Evolutionary conservation across 2,113 vertebrate genomes (phyloP).

Genomic region (Philantomba maxwellii): DNA sequence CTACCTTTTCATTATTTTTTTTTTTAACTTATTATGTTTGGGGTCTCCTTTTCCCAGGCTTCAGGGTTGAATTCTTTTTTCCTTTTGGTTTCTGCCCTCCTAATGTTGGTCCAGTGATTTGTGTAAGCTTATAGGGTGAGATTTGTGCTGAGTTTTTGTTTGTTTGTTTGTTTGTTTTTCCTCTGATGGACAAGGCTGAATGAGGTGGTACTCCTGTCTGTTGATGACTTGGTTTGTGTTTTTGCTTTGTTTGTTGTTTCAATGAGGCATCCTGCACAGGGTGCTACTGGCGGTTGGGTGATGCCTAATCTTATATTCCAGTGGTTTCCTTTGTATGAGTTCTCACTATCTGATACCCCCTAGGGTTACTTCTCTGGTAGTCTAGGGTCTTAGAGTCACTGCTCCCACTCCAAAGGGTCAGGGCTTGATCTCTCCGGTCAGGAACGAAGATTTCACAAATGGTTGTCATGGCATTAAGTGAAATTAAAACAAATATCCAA

Average conservation of each 20-base stretch:
- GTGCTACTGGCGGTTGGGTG: neutral
- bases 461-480: neutral
- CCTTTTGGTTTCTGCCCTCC: neutral
- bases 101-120: neutral
- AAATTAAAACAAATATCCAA: neutral
- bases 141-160: neutral
- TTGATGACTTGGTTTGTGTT: neutral
- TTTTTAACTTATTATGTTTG: neutral
- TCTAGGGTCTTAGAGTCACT: neutral
- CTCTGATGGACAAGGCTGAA: neutral
- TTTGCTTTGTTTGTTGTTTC: neutral
- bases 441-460: neutral
- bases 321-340: neutral
- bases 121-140: neutral
- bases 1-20: neutral
- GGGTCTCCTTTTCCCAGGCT: neutral
- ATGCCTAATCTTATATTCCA: neutral
- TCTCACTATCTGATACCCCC: neutral
- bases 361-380: neutral
- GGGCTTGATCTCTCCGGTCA: neutral
- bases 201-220: neutral
- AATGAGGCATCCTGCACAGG: neutral
- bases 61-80: neutral
- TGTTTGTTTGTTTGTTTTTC: neutral
- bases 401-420: neutral